Evolutionary conservation across 2,888 invertebrate species (phyloP), one percentile per base, ranked within the genome.

Genomic region (Herminia tarsipennalis): DNA sequence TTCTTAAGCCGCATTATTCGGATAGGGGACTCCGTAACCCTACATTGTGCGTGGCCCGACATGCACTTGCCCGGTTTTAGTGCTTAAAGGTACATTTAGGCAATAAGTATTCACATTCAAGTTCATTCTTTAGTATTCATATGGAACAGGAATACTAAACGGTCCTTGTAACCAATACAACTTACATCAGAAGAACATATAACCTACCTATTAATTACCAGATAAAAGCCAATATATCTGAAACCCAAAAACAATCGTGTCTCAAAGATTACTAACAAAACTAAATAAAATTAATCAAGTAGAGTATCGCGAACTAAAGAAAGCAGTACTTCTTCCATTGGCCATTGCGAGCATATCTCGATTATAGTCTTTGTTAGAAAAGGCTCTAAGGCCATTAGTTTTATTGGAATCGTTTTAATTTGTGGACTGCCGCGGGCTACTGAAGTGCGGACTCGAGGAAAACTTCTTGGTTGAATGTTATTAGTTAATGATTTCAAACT

Each of bases 321-420:
- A 46, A 48, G 38, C 46, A 60, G 54, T 63, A 46, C 57, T 39
- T 40, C 55, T 64, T 63, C 65, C 46, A 32, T 24, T 39, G 30
- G 24, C 22, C 17, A 30, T 12, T 12, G 25, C 36, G 43, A 36
- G 46, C 50, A 58, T 68, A 69, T 73, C 61, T 55, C 30, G 61
- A 62, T 72, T 64, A 72, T 63, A 70, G 57, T 53, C 70, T 64
- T 66, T 69, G 68, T 72, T 67, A 54, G 61, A 59, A 70, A 68
- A 70, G 9, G 63, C 62, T 67, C 62, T 41, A 59, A 44, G 55
- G 48, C 68, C 72, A 73, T 76, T 74, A 72, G 57, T 71, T 66
- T 65, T 71, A 76, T 76, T 76, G 66, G 52, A 46, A 63, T 46
- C 64, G 51, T 61, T 73, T 68, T 67, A 68, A 70, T 71, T 66